Evolutionary conservation across 64 coral and sea anemone species (phyloP).

Genomic region (Stichodactyla mertensii): DNA sequence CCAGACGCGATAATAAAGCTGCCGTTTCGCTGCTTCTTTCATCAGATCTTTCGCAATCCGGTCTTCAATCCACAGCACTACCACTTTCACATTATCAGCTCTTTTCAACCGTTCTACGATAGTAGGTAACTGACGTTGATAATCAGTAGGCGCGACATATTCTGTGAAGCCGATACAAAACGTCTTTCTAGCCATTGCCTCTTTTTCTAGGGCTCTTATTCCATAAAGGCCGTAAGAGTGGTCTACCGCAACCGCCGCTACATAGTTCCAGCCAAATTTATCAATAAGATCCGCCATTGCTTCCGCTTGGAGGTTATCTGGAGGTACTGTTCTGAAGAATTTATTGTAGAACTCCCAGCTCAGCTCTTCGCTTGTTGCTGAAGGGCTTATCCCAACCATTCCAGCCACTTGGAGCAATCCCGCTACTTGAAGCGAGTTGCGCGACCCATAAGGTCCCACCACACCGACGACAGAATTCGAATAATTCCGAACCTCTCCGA

Average conservation of each 20-base stretch:
- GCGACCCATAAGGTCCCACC: slow-evolving; percentile 48
- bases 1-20: slow-evolving; percentile 30
- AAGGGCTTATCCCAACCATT: slow-evolving; percentile 60
- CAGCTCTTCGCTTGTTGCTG: slow-evolving; percentile 57
- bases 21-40: slow-evolving; percentile 28
- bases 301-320: slow-evolving; percentile 57
- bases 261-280: slow-evolving; percentile 50
- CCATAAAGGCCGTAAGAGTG: slow-evolving; percentile 59
- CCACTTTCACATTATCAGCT: slow-evolving; percentile 45
- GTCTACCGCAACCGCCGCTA: slow-evolving; percentile 60
- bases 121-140: neutral
- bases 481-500: neutral
- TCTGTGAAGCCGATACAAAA: slow-evolving; percentile 60
- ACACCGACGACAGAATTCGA: slow-evolving; percentile 32
- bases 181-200: slow-evolving; percentile 37
- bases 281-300: slow-evolving; percentile 73
- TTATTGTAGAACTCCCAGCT: slow-evolving; percentile 48
- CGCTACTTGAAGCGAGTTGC: slow-evolving; percentile 50
- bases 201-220: slow-evolving; percentile 43
- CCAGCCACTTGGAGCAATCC: slow-evolving; percentile 56
- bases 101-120: slow-evolving; percentile 46
- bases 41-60: slow-evolving; percentile 34
- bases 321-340: slow-evolving; percentile 44
- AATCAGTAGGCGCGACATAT: slow-evolving; percentile 23
- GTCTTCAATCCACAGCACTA: slow-evolving; percentile 56